phyloP scores from a whole-genome alignment of 2,888 invertebrate genomes.

The Ptilodon capucinus region DNA sequence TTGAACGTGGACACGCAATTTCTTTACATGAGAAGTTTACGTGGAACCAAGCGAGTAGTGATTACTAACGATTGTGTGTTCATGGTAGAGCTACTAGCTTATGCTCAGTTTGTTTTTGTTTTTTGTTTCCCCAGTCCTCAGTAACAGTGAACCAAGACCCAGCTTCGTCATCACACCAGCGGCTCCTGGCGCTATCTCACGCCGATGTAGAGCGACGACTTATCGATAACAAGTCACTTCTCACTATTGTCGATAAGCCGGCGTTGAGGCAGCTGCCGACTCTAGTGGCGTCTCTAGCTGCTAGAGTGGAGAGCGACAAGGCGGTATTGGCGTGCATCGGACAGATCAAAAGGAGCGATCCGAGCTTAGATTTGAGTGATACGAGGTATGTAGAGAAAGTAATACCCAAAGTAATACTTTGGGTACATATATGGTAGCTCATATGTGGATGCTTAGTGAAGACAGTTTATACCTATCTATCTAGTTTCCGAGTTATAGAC shows the following conservation, averaged over 20 bases:
- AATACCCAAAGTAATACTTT: too few relatives aligned
- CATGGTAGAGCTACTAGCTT: too few relatives aligned
- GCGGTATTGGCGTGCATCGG: slow-evolving; percentile 90
- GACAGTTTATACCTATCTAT: too few relatives aligned
- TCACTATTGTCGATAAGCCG: slow-evolving; percentile 92
- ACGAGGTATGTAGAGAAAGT: slow-evolving; percentile 82
- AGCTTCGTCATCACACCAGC: slow-evolving; percentile 93
- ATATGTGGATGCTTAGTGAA: too few relatives aligned
- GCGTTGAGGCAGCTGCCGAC: slow-evolving; percentile 88
- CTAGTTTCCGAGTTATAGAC: too few relatives aligned
- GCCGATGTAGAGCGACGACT: slow-evolving; percentile 94
- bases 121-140: slow-evolving; percentile 54
- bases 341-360: slow-evolving; percentile 85
- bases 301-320: slow-evolving; percentile 95
- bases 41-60: too few relatives aligned
- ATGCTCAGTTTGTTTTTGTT: not conserved
- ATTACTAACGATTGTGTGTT: too few relatives aligned
- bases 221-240: slow-evolving; percentile 94
- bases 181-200: slow-evolving; percentile 91
- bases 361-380: slow-evolving; percentile 83
- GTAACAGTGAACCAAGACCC: slow-evolving; percentile 86
- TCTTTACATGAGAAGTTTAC: too few relatives aligned
- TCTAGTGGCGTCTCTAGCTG: slow-evolving; percentile 86
- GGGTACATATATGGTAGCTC: too few relatives aligned
- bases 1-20: too few relatives aligned